Percentiles rank a stretch among this genome's conserved stretches.
Conservation (phyloP, 2,113 vertebrate genomes). For the Mixornis gularis region DNA sequence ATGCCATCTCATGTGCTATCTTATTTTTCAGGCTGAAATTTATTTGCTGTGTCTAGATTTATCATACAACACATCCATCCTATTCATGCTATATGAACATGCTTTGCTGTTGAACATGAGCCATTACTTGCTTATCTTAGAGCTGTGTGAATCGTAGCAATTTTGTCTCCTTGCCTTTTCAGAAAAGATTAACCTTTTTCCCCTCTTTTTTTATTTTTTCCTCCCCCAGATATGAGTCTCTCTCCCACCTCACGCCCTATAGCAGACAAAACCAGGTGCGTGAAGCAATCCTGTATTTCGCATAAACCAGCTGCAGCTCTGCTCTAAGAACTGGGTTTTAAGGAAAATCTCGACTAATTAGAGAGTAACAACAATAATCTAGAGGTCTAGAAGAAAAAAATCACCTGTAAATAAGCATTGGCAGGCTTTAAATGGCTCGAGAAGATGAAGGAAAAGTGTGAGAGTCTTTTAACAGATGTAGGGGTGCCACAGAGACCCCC, state of each 20-base stretch:
- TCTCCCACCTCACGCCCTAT: not conserved
- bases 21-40: slow-evolving; percentile 61
- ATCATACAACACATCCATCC: slow-evolving; percentile 58
- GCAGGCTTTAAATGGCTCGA: not conserved
- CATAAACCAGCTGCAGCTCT: not conserved
- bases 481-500: not conserved
- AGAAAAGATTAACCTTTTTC: slow-evolving; percentile 31
- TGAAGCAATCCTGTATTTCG: not conserved
- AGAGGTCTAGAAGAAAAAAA: not conserved
- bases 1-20: slow-evolving; percentile 47
- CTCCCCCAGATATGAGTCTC: not conserved
- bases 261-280: not conserved
- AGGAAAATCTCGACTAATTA: not conserved
- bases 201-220: not conserved
- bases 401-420: not conserved
- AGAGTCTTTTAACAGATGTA: not conserved
- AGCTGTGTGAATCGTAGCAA: slow-evolving; percentile 21
- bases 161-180: slow-evolving; percentile 44
- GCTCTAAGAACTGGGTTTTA: not conserved
- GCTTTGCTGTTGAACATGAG: slow-evolving; percentile 56
- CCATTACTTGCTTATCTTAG: slow-evolving; percentile 59
- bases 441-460: not conserved
- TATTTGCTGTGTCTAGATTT: slow-evolving; percentile 54
- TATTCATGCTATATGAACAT: slow-evolving; percentile 62
- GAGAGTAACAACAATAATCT: not conserved